Base-by-base conservation (phyloP, 1,140 invertebrate species). In the Archivesica marissinica region DNA sequence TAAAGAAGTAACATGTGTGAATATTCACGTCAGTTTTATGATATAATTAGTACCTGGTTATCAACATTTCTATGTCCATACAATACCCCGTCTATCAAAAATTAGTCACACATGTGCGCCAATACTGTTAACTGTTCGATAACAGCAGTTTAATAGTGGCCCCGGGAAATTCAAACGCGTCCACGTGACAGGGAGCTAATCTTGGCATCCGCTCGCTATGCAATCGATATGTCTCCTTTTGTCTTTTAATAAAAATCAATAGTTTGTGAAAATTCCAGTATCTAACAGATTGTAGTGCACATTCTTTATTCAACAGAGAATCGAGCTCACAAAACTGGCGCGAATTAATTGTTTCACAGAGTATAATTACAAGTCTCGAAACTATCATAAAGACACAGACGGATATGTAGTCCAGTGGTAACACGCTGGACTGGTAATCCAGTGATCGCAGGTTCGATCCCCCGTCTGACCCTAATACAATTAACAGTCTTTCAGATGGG, bases 181-280 rank as follows among this genome's bases (percentile, higher is more conserved):
- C 7, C 41, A 47, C 3, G 17, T 64, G 76, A 44, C 44, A 50
- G 15, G 23, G 25, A 33, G 23, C 56, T 33, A 44, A 50, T 64
- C 41, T 79, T 61, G 41, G 59, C 56, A 47, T 64, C 41, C 76
- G 56, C 41, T 35, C 50, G 41, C 41, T 39, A 54, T n/a, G 59
- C 64, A 59, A 30, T 79, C 56, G n/a, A 79, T 79, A 47, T n/a
- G n/a, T 28, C 41, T 33, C 25, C 41, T 47, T n/a, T 79, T 47
- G 41, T 79, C 59, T 79, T 79, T 59, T 25, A 38, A 30, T 3
- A 44, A 72, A 74, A 76, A 75, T 52, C 52, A 47, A 79, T 79
- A 38, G 39, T 59, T 47, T 47, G 23, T n/a, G 76, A 44, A 44
- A 66, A 41, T 47, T 64, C 59, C 59, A 30, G 17, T 30, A 44